These are phyloP conservation scores for Samia ricini DNA, from an alignment of 1,140 invertebrate species.

Conservation along the genomic window DNA sequence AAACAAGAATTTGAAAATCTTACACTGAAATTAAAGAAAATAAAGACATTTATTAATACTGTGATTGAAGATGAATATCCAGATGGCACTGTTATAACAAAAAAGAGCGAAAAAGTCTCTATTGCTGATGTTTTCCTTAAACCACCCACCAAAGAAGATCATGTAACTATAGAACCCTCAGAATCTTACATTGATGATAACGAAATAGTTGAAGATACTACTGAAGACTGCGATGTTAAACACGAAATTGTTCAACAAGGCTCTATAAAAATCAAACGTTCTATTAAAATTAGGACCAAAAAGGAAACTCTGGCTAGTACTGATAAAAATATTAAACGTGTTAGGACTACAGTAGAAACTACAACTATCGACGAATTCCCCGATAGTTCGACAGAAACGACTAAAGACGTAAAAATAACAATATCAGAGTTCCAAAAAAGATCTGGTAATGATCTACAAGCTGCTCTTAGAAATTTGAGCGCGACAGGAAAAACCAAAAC, in stretches of 20 bases:
- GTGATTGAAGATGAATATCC: conserved; percentile 67
- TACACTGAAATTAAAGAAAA: conserved; percentile 50
- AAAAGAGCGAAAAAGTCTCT: conserved; percentile 69
- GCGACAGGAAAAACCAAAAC: conserved; percentile 69
- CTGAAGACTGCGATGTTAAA: conserved; percentile 63
- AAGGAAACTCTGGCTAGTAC: conserved; percentile 65
- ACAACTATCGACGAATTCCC: conserved; percentile 72
- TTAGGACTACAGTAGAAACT: conserved; percentile 74
- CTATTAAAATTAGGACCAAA: conserved; percentile 70
- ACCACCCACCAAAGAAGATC: conserved; percentile 21
- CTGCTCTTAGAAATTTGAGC: conserved; percentile 56
- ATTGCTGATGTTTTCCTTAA: conserved; percentile 57
- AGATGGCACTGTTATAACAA: conserved; percentile 68
- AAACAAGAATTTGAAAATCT: conserved; percentile 59
- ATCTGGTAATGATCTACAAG: conserved; percentile 67
- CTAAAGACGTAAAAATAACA: conserved; percentile 76
- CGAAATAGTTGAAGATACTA: conserved; percentile 67
- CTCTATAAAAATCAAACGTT: conserved; percentile 55
- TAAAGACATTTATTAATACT: conserved; percentile 65
- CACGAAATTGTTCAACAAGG: conserved; percentile 60
- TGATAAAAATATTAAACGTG: conserved; percentile 62
- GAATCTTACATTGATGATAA: conserved; percentile 48
- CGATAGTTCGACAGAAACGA: conserved; percentile 73
- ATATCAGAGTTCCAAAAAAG: conserved; percentile 75
- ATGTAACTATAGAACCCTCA: conserved; percentile 28